Conservation (phyloP, 2,113 vertebrate genomes). For the Orcinus orca region DNA sequence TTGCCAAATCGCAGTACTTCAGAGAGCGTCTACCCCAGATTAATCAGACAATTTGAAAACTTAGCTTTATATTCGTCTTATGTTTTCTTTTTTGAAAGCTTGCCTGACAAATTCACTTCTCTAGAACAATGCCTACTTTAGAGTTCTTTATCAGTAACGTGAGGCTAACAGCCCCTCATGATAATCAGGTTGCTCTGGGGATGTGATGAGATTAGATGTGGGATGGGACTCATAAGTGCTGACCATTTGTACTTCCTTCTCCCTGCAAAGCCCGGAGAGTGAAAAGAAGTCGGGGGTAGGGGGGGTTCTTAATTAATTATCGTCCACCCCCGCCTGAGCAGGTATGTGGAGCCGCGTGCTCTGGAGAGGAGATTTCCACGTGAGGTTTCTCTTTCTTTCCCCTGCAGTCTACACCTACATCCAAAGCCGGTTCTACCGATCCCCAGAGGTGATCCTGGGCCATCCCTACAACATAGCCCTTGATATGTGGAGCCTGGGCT, state of each 20-base stretch:
- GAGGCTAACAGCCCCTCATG: not conserved
- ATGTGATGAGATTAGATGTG: not conserved
- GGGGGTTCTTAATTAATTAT: not conserved
- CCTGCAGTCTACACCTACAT: slow-evolving; percentile 93
- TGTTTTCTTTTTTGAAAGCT: not conserved
- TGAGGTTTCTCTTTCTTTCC: not conserved
- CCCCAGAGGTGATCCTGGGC: slow-evolving; percentile 95
- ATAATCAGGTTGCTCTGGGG: not conserved
- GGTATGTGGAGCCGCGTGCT: not conserved
- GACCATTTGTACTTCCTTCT: not conserved
- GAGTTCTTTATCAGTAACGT: not conserved
- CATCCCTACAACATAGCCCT: slow-evolving; percentile 95
- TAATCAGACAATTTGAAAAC: not conserved
- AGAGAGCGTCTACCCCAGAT: not conserved
- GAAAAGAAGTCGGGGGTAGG: not conserved
- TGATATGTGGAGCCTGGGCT: slow-evolving; percentile 98
- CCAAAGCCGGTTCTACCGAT: slow-evolving; percentile 96
- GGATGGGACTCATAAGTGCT: not conserved
- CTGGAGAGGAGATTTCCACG: not conserved
- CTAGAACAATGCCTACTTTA: not conserved
- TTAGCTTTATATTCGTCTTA: not conserved
- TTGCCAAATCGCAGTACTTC: not conserved
- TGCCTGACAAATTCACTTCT: not conserved
- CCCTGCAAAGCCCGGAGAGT: not conserved
- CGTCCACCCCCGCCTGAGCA: too few relatives aligned